Evolutionary conservation across 2,797 vertebrate genomes (phyloP).

Genomic region (Sorex maritimensis): DNA sequence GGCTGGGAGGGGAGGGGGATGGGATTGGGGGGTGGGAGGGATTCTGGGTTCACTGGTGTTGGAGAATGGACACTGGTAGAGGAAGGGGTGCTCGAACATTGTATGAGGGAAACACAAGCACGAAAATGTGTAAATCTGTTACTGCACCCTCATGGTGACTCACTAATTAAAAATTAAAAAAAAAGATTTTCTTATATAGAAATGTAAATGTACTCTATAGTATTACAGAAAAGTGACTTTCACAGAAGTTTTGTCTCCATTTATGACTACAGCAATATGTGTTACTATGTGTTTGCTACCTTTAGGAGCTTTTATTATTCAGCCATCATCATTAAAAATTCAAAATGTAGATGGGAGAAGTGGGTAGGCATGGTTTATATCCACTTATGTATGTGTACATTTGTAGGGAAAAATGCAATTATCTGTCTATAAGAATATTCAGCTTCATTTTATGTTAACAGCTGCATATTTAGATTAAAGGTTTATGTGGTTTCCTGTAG

Average conservation of each 20-base stretch:
- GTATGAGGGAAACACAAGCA: too few relatives aligned
- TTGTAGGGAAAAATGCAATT: background rate
- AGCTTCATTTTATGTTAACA: constrained; percentile 64
- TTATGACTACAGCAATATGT: constrained; percentile 67
- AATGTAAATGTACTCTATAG: background rate
- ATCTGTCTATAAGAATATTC: constrained; percentile 71
- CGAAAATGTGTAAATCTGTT: too few relatives aligned
- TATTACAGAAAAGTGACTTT: constrained; percentile 74
- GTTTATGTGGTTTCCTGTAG: constrained; percentile 53
- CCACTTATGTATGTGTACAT: constrained; percentile 41
- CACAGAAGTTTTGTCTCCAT: constrained; percentile 80
- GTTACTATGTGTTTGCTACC: constrained; percentile 68
- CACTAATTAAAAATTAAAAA: too few relatives aligned
- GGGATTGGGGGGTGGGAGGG: too few relatives aligned
- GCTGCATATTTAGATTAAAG: constrained; percentile 65
- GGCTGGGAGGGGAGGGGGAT: too few relatives aligned
- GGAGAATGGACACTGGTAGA: too few relatives aligned
- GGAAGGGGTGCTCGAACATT: too few relatives aligned
- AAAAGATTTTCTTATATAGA: too few relatives aligned
- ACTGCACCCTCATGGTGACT: too few relatives aligned
- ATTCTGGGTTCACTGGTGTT: too few relatives aligned
- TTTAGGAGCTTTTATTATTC: constrained; percentile 78
- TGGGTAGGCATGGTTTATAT: constrained; percentile 10
- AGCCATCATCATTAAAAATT: constrained; percentile 83
- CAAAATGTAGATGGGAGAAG: constrained; percentile 66